phyloP scores from a whole-genome alignment of 92 coral and sea anemone genomes.

The Zoanthus solanderi region DNA sequence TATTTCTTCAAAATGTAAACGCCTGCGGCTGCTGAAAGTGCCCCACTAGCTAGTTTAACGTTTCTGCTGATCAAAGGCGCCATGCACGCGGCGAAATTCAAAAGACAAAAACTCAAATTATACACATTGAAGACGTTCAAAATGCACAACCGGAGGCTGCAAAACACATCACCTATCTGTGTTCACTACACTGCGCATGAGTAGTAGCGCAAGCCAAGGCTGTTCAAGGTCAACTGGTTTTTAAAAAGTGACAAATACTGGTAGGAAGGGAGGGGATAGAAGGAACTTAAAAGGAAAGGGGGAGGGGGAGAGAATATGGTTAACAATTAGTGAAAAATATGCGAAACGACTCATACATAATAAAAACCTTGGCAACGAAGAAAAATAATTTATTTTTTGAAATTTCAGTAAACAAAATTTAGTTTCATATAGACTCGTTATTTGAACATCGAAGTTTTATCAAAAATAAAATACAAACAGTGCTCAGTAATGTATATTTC shows the following conservation, averaged over 20 bases:
- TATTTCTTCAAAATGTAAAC: slow-evolving; percentile 78
- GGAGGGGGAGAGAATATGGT: too few species aligned
- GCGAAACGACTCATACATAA: too few species aligned
- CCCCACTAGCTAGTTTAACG: slow-evolving; percentile 67
- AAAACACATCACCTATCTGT: not conserved
- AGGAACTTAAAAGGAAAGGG: too few species aligned
- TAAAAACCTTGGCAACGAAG: too few species aligned
- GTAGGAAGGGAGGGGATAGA: not conserved
- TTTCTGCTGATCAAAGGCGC: slow-evolving; percentile 75
- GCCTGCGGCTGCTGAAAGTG: slow-evolving; percentile 67
- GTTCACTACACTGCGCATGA: not conserved
- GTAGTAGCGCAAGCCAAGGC: not conserved
- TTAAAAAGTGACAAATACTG: too few species aligned
- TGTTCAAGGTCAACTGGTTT: not conserved
- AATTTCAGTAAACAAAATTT: too few species aligned
- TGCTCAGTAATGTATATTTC: too few species aligned
- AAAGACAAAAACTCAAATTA: not conserved
- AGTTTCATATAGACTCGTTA: too few species aligned
- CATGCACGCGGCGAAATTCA: slow-evolving; percentile 44
- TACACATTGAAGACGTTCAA: not conserved
- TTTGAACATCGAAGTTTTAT: too few species aligned
- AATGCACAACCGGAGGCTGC: not conserved
- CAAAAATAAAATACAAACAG: too few species aligned
- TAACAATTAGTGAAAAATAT: too few species aligned
- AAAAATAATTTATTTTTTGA: too few species aligned